Base-by-base conservation (phyloP, 2,888 invertebrate species). In the Hipparchia semele region DNA sequence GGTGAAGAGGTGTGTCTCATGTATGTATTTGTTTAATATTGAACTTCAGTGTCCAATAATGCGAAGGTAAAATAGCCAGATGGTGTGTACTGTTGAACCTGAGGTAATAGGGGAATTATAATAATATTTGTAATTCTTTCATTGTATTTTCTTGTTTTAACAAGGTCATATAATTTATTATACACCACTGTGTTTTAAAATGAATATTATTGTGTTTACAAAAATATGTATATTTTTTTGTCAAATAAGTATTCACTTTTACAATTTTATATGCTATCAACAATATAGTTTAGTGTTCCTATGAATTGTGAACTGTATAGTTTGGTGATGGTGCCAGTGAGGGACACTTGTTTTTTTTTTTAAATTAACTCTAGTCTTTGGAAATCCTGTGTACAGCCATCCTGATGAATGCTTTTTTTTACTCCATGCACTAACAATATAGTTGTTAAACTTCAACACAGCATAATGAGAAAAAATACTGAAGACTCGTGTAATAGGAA, bases 1-100 rank as follows among this genome's bases (percentile, higher is more conserved):
- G 91, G 84, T 87, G 84, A 85, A 80, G 84, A 85, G 82, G 84
- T 84, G 82, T 84, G 87, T 90, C 88, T 87, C 71, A 89, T 88
- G 89, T 87, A 76, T 73, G 78, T 78, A 82, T 80, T 39, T 82
- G 83, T 83, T 84, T 84, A 84, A 81, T 82, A 81, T 77, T 82
- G 83, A 83, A 82, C 80, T 56, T 49, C 7, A 6, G 6, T 4
- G 3, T 49, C 6, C 8, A 7, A 49, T 6, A 49, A 4, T 8
- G 49, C 6, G 49, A 49, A 49, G 6, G 49, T 49, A 6, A 49
- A 4, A 49, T 49, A 2, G 39, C 39, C 39, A 39, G 49, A 49
- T 49, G 49, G 8, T 6, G 6, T 6, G 49, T 6, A 49, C 49
- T 49, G 6, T 6, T 8, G 49, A 6, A 49, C 6, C 8, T 49